A percentile compares a stretch with the other conserved stretches of the same genome.
Conservation (phyloP, 2,888 invertebrate species). For the Chironomus riparius region DNA sequence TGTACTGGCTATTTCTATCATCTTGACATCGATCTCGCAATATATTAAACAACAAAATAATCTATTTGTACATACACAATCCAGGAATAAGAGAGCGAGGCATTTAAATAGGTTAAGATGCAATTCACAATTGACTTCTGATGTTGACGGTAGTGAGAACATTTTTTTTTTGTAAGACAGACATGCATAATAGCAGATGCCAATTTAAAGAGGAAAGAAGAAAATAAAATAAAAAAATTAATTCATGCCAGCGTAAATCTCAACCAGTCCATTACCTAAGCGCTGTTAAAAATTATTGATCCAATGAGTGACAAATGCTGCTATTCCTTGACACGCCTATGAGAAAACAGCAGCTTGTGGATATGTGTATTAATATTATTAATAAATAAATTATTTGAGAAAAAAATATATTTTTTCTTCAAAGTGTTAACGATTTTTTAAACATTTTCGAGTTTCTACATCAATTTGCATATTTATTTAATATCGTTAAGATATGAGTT, state of each 20-base stretch:
- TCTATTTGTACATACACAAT: background rate
- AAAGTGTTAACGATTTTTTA: background rate
- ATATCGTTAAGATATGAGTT: background rate
- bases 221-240: background rate
- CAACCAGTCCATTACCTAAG: constrained; percentile 24
- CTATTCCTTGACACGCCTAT: background rate
- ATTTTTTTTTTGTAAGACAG: background rate
- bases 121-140: background rate
- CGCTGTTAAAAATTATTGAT: constrained; percentile 11
- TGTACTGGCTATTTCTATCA: constrained; percentile 4
- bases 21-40: background rate
- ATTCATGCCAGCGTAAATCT: background rate
- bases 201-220: background rate
- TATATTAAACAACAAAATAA: background rate
- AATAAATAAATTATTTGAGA: background rate
- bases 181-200: background rate
- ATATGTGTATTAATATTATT: background rate
- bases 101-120: constrained; percentile 3
- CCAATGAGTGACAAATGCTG: constrained; percentile 2
- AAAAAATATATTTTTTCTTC: background rate
- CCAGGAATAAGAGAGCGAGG: background rate
- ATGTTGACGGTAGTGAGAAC: background rate
- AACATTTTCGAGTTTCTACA: background rate
- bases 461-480: background rate
- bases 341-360: background rate